These are phyloP conservation scores for Hydrotaea diabolus DNA, from an alignment of 2,888 invertebrate genomes.

Conservation along the genomic window DNA sequence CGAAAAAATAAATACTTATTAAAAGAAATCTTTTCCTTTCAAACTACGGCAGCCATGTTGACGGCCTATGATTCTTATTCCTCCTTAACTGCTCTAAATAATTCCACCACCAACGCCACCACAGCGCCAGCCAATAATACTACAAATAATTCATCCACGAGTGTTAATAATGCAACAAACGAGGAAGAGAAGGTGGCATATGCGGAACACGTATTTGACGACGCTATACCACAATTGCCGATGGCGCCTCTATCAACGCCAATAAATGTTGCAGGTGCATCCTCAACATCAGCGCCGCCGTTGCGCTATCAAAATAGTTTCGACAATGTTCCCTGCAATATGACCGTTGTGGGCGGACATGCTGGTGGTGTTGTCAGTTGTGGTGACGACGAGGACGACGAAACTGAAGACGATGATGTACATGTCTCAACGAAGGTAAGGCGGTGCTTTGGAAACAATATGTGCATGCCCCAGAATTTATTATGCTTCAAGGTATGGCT, in stretches of 20 bases:
- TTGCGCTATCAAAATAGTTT: constrained; percentile 63
- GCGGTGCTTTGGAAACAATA: constrained; percentile 86
- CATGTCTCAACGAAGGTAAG: constrained; percentile 83
- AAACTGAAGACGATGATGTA: constrained; percentile 74
- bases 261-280: constrained; percentile 53
- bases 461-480: constrained; percentile 92
- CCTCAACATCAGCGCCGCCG: constrained; percentile 46
- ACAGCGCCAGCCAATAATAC: not conserved
- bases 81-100: constrained; percentile 73
- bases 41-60: constrained; percentile 67
- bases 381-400: constrained; percentile 70
- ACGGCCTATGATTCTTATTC: constrained; percentile 74
- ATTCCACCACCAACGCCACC: constrained; percentile 18
- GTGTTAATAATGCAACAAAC: constrained; percentile 45
- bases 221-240: constrained; percentile 64
- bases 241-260: constrained; percentile 52
- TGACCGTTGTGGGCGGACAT: constrained; percentile 38
- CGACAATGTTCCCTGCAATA: constrained; percentile 65
- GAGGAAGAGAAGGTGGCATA: constrained; percentile 40
- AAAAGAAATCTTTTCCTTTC: constrained; percentile 7
- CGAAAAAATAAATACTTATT: not conserved
- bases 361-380: not conserved
- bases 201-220: constrained; percentile 56
- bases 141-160: constrained; percentile 43
- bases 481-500: constrained; percentile 92